Evolutionary conservation across 1,140 invertebrate genomes (phyloP).

Genomic region (Trialeurodes vaporariorum): DNA sequence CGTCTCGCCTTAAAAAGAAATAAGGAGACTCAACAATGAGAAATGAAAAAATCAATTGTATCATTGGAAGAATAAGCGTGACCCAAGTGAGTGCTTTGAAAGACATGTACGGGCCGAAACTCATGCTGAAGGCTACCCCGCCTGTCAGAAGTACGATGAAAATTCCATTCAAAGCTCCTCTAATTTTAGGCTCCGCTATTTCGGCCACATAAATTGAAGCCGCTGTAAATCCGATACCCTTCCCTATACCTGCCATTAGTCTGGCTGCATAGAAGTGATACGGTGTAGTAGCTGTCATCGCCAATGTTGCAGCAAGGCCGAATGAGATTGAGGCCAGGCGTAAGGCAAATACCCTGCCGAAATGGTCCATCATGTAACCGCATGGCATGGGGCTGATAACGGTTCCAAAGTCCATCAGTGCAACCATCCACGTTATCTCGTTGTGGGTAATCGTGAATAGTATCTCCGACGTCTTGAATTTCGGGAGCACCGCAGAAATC

Average conservation of each 20-base stretch:
- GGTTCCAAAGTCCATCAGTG: conserved; percentile 24
- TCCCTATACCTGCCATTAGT: conserved; percentile 45
- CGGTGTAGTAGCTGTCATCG: conserved; percentile 24
- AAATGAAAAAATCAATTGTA: conserved; percentile 48
- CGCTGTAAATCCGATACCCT: conserved; percentile 61
- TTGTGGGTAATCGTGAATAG: too few relatives aligned
- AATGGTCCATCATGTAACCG: conserved; percentile 50
- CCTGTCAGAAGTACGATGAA: conserved; percentile 62
- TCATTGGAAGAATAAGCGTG: conserved; percentile 43
- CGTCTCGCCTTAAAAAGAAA: conserved; percentile 46
- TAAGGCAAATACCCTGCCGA: conserved; percentile 57
- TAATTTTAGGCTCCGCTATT: conserved; percentile 18
- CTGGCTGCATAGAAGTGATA: conserved; percentile 14
- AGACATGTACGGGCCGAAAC: conserved; percentile 54
- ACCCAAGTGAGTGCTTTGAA: conserved; percentile 53
- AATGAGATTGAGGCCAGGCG: conserved; percentile 47
- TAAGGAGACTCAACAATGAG: conserved; percentile 71
- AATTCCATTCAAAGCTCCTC: conserved; percentile 46
- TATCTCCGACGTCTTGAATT: too few relatives aligned
- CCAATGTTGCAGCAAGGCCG: conserved; percentile 38
- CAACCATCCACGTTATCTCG: too few relatives aligned
- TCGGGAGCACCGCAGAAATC: too few relatives aligned
- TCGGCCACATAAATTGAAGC: conserved; percentile 77
- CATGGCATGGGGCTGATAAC: conserved; percentile 21
- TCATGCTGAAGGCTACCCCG: conserved; percentile 63